These are phyloP conservation scores for Oreohelix idahoensis DNA, from an alignment of 1,140 invertebrate genomes.

Conservation along the genomic window DNA sequence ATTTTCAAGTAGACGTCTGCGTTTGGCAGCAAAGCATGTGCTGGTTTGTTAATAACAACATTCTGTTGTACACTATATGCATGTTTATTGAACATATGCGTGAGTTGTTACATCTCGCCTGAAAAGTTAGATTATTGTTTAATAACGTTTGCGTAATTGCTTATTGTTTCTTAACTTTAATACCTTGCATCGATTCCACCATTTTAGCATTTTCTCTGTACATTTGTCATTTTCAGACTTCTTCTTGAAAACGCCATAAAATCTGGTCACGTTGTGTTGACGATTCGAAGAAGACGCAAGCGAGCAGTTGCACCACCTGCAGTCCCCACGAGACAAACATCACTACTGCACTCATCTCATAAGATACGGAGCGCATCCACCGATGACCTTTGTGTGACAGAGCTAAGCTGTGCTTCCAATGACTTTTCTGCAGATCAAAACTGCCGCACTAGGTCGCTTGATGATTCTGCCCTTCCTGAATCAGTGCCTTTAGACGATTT, in stretches of 20 bases:
- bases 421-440: neutral
- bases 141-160: no score
- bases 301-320: slow-evolving; percentile 53
- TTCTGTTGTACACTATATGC: no score
- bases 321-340: slow-evolving; percentile 46
- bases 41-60: no score
- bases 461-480: slow-evolving; percentile 14
- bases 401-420: neutral
- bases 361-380: slow-evolving; percentile 15
- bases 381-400: neutral
- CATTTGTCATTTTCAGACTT: slow-evolving; percentile 51
- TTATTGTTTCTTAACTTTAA: no score
- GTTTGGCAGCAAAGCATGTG: no score
- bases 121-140: no score
- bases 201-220: no score
- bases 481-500: neutral
- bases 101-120: no score
- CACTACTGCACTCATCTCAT: neutral
- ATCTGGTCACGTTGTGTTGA: slow-evolving; percentile 57
- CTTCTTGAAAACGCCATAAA: slow-evolving; percentile 54
- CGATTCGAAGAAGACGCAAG: slow-evolving; percentile 54
- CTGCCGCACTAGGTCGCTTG: slow-evolving; percentile 10
- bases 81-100: no score
- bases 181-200: no score
- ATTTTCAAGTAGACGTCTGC: no score